phyloP scores from a whole-genome alignment of 2,888 invertebrate genomes.

The Kryphioiulus occultus region DNA sequence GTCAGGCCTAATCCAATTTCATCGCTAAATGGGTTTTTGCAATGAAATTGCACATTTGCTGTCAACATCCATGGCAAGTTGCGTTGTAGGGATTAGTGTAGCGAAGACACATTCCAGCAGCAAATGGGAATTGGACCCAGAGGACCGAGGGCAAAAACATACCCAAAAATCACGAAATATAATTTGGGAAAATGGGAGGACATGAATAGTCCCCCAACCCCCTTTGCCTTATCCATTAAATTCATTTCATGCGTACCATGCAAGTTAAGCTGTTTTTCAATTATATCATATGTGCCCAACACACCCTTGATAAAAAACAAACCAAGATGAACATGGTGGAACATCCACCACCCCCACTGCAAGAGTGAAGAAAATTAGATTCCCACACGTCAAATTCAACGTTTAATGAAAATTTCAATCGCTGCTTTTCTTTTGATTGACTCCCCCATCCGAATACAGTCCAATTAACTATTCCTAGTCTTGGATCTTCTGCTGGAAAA shows the following conservation, averaged over 20 bases:
- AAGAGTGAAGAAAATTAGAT: background rate
- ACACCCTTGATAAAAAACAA: background rate
- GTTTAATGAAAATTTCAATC: constrained; percentile 5
- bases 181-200: background rate
- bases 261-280: constrained; percentile 5
- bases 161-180: background rate
- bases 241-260: constrained; percentile 5
- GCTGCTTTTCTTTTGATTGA: background rate
- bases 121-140: background rate
- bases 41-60: background rate
- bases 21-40: constrained; percentile 4
- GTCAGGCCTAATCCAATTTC: constrained; percentile 5
- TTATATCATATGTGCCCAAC: background rate
- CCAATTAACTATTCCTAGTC: background rate
- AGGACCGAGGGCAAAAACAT: background rate
- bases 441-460: background rate
- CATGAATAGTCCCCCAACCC: background rate
- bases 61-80: background rate
- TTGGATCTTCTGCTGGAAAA: no score
- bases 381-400: background rate
- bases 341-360: background rate
- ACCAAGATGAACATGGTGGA: background rate
- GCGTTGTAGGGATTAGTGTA: background rate
- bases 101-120: background rate
- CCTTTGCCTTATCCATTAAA: background rate